A percentile compares a stretch with the other conserved stretches of the same genome.
Conservation (phyloP, 2,113 vertebrate species). For the Zapus hudsonius region DNA sequence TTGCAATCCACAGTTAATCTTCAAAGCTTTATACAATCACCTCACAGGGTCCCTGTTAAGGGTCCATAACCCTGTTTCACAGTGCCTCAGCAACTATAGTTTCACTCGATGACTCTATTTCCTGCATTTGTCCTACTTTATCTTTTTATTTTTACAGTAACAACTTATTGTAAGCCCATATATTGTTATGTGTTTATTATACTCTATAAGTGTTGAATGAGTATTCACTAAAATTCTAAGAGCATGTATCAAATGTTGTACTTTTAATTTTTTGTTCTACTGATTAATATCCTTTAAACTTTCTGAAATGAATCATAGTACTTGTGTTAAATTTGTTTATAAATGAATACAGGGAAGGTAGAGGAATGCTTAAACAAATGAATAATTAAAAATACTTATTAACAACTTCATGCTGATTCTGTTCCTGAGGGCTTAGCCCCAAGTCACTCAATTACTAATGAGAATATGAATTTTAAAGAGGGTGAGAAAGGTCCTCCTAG, state of each 20-base stretch:
- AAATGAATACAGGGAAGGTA: slow-evolving; percentile 52
- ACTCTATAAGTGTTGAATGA: too few species aligned
- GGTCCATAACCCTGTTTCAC: too few species aligned
- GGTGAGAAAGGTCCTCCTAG: slow-evolving; percentile 21
- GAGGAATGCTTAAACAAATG: slow-evolving; percentile 55
- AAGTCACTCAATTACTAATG: slow-evolving; percentile 65
- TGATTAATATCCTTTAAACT: slow-evolving; percentile 22
- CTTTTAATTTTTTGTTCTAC: slow-evolving; percentile 40
- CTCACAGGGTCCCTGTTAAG: too few species aligned
- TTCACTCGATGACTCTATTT: too few species aligned
- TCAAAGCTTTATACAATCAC: too few species aligned
- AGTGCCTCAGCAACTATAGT: too few species aligned
- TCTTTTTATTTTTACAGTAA: too few species aligned
- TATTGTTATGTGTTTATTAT: too few species aligned
- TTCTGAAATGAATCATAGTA: slow-evolving; percentile 43
- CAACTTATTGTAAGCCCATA: too few species aligned
- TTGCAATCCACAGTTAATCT: too few species aligned
- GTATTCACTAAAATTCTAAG: too few species aligned
- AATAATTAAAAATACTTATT: slow-evolving; percentile 71
- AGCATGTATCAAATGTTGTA: neutral
- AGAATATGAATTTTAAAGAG: slow-evolving; percentile 67
- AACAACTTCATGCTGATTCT: slow-evolving; percentile 61
- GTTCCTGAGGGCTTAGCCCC: slow-evolving; percentile 39
- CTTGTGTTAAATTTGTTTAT: slow-evolving; percentile 60
- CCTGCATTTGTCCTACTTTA: too few species aligned